phyloP scores from a whole-genome alignment of 2,797 vertebrate species.

The Clarias platycephalus region DNA sequence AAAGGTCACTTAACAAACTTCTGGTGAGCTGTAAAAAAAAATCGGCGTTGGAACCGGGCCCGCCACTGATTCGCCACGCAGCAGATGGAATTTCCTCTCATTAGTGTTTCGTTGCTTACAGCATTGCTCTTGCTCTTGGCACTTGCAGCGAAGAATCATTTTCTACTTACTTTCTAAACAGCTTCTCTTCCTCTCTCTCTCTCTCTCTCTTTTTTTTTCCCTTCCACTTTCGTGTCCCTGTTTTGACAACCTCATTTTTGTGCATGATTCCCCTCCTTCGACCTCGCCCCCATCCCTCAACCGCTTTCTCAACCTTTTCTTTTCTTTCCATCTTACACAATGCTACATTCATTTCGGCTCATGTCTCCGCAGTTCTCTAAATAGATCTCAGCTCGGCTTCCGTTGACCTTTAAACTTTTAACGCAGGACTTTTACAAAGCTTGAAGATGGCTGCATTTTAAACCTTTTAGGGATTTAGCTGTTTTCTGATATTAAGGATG shows the following conservation, averaged over 20 bases:
- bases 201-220: constrained; percentile 7
- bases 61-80: constrained; percentile 14
- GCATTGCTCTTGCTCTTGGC: constrained; percentile 30
- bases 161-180: constrained; percentile 44
- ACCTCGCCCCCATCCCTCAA: not conserved
- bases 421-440: constrained; percentile 19
- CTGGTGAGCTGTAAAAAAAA: not conserved
- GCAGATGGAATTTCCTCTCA: constrained; percentile 50
- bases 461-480: constrained; percentile 21
- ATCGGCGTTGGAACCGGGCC: not conserved
- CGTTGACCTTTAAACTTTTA: constrained; percentile 63
- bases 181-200: constrained; percentile 36
- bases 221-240: constrained; percentile 30
- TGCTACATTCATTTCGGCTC: not conserved
- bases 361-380: constrained; percentile 68
- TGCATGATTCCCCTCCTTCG: constrained; percentile 14
- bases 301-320: not conserved
- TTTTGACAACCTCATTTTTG: constrained; percentile 39
- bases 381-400: constrained; percentile 71
- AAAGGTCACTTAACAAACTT: constrained; percentile 22
- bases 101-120: constrained; percentile 50
- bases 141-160: constrained; percentile 27
- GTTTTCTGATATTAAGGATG: constrained; percentile 6
- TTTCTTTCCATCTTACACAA: constrained; percentile 24
- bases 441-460: constrained; percentile 43